Conservation (phyloP, 2,888 invertebrate genomes). For the Agapostemon virescens region DNA sequence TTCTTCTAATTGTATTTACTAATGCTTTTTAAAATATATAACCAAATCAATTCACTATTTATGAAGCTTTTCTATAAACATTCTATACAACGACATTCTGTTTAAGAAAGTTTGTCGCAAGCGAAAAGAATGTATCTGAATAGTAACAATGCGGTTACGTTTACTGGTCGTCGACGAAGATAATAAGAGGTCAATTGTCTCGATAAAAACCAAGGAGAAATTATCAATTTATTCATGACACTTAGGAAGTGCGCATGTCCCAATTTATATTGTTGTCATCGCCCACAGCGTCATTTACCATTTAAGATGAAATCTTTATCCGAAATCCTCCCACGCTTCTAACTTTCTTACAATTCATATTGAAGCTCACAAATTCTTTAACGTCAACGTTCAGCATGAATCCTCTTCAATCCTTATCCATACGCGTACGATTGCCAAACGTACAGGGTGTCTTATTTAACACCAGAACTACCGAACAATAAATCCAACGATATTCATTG, state of each 20-base stretch:
- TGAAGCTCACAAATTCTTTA: constrained; percentile 3
- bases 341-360: constrained; percentile 21
- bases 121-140: not conserved
- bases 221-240: not conserved
- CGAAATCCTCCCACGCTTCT: constrained; percentile 24
- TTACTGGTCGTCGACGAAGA: not conserved
- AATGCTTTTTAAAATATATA: not conserved
- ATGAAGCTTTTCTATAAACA: not conserved
- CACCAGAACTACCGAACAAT: no score
- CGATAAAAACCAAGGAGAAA: not conserved
- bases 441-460: not conserved
- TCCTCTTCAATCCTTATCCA: not conserved
- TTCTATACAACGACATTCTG: not conserved
- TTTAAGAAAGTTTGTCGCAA: not conserved
- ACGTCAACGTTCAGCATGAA: not conserved
- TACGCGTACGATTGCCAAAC: not conserved
- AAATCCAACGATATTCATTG: no score
- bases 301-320: constrained; percentile 18
- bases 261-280: constrained; percentile 35
- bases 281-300: not conserved
- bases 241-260: constrained; percentile 27
- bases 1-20: not conserved
- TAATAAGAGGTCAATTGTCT: constrained; percentile 24
- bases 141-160: not conserved
- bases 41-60: not conserved